Percentiles rank a stretch among this genome's conserved stretches.
These are phyloP conservation scores for Cichlasoma orientale DNA, from an alignment of 2,797 vertebrate species.

Conservation along the genomic window DNA sequence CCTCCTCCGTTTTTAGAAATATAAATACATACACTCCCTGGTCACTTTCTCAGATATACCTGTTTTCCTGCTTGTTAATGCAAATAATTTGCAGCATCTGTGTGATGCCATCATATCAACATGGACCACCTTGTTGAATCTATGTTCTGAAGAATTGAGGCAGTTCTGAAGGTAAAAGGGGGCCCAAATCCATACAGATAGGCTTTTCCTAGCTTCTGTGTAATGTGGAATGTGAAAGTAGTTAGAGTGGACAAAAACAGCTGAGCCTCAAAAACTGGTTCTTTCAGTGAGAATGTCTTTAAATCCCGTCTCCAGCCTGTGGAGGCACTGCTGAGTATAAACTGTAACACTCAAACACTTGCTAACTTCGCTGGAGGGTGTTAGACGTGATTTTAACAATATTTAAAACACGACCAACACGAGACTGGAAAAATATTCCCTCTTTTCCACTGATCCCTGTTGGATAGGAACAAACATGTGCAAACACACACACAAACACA, in stretches of 20 bases:
- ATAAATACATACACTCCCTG: background rate
- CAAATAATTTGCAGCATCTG: background rate
- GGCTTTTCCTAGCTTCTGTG: background rate
- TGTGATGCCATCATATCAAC: no score
- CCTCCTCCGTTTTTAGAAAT: background rate
- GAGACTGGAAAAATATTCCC: rapidly evolving
- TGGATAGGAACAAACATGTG: background rate
- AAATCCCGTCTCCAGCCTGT: background rate
- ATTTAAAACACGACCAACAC: background rate
- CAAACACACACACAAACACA: no score
- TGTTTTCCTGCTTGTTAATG: no score
- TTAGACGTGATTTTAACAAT: background rate
- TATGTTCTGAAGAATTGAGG: background rate
- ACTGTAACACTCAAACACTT: background rate
- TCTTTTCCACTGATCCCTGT: background rate
- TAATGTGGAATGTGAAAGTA: background rate
- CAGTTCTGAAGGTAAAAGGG: background rate
- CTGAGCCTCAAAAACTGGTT: background rate
- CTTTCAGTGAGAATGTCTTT: background rate
- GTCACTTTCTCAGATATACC: no score
- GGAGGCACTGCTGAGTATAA: background rate
- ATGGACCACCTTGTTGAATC: background rate
- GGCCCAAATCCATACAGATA: background rate
- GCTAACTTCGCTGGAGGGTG: background rate
- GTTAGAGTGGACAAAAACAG: background rate